Evolutionary conservation across 2,113 vertebrate genomes (phyloP).

Genomic region (Azemiops feae): DNA sequence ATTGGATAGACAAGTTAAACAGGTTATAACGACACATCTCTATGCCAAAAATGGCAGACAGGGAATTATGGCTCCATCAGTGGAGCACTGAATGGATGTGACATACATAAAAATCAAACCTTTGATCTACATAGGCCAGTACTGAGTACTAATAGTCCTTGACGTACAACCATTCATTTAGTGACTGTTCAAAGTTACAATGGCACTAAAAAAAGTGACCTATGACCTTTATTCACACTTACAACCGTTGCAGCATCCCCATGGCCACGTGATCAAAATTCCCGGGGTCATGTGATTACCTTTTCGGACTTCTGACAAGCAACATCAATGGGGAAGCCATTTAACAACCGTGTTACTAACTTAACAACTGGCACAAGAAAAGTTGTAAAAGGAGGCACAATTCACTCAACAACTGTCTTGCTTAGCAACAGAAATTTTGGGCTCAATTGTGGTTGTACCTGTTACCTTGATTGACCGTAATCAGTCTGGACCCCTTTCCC

Average conservation of each 20-base stretch:
- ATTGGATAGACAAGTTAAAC: not conserved
- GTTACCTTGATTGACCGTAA: not conserved
- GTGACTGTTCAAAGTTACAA: not conserved
- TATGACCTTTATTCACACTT: not conserved
- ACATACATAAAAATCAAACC: not conserved
- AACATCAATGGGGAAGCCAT: not conserved
- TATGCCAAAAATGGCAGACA: not conserved
- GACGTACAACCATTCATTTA: not conserved
- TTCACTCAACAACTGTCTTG: no score
- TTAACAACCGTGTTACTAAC: no score
- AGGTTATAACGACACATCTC: not conserved
- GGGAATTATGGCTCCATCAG: not conserved
- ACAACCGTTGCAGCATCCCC: not conserved
- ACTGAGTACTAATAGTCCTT: not conserved
- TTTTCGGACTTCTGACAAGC: not conserved
- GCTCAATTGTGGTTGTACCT: no score
- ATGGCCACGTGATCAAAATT: not conserved
- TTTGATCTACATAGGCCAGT: not conserved
- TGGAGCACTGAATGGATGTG: not conserved
- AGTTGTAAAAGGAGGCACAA: no score
- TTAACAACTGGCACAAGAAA: no score
- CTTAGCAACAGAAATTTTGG: no score
- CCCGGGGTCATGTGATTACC: not conserved
- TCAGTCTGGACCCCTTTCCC: not conserved
- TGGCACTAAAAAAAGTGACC: not conserved